Percentiles rank a stretch among this genome's conserved stretches.
Evolutionary conservation across 2,113 vertebrate species (phyloP).

Genomic region (Notothenia rossii): DNA sequence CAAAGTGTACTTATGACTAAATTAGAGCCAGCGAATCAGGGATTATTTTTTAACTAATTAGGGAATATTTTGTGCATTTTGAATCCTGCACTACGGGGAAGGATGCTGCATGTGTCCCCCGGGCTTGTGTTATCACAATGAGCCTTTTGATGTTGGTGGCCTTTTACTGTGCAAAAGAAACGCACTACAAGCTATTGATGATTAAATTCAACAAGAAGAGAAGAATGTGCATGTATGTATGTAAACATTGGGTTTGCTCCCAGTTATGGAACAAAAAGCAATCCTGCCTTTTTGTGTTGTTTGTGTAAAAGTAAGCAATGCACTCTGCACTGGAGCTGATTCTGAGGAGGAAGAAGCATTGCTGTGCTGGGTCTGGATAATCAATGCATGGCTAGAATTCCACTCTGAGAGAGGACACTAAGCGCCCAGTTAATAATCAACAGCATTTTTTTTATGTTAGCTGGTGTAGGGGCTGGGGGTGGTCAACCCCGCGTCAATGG

Average conservation of each 20-base stretch:
- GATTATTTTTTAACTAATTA: conserved; percentile 23
- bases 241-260: not conserved
- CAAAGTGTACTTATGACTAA: not conserved
- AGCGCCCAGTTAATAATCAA: conserved; percentile 75
- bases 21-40: conserved; percentile 33
- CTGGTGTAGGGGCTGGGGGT: conserved; percentile 42
- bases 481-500: conserved; percentile 63
- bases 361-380: conserved; percentile 46
- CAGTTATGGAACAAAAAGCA: not conserved
- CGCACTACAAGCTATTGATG: conserved; percentile 26
- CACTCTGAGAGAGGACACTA: conserved; percentile 52
- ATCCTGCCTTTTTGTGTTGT: not conserved
- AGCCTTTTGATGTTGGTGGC: conserved; percentile 24
- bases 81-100: conserved; percentile 28
- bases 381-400: conserved; percentile 72
- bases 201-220: conserved; percentile 36
- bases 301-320: conserved; percentile 20
- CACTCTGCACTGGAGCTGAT: conserved; percentile 31
- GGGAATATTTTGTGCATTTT: conserved; percentile 14
- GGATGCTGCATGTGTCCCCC: conserved; percentile 5
- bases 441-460: conserved; percentile 54
- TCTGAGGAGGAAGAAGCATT: conserved; percentile 11
- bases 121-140: conserved; percentile 5
- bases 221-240: conserved; percentile 27
- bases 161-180: conserved; percentile 34